A percentile compares a stretch with the other conserved stretches of the same genome.
phyloP scores from a whole-genome alignment of 2,888 invertebrate species.

The Xestia ashworthii region DNA sequence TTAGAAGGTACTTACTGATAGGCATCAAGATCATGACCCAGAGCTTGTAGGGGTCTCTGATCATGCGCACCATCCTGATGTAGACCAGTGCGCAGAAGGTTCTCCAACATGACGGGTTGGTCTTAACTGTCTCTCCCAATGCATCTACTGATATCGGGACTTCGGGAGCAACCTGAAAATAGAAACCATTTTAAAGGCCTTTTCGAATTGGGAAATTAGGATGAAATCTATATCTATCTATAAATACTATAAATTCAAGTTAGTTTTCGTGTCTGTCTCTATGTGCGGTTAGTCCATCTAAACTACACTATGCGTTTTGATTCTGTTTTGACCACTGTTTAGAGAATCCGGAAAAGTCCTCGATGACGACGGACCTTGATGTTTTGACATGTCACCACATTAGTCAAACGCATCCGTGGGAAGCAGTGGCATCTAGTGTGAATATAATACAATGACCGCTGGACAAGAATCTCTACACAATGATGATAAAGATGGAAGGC shows the following conservation, averaged over 20 bases:
- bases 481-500: background rate
- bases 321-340: background rate
- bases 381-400: background rate
- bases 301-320: background rate
- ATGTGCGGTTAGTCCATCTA: constrained; percentile 1
- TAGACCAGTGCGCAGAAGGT: constrained; percentile 93
- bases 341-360: background rate
- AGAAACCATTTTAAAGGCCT: background rate
- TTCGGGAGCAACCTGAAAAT: constrained; percentile 86
- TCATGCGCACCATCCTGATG: constrained; percentile 92
- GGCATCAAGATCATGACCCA: constrained; percentile 94
- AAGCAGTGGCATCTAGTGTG: background rate
- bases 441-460: constrained; percentile 29
- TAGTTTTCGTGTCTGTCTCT: background rate
- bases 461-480: constrained; percentile 22
- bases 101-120: constrained; percentile 91
- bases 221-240: constrained; percentile 1
- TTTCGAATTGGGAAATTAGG: no score
- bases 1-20: constrained; percentile 85
- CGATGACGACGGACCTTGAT: background rate
- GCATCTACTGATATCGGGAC: constrained; percentile 90
- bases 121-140: constrained; percentile 92
- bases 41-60: constrained; percentile 93
- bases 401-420: background rate
- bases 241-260: background rate